Evolutionary conservation across 1,140 invertebrate species (phyloP).

Genomic region (Papilio dardanus): DNA sequence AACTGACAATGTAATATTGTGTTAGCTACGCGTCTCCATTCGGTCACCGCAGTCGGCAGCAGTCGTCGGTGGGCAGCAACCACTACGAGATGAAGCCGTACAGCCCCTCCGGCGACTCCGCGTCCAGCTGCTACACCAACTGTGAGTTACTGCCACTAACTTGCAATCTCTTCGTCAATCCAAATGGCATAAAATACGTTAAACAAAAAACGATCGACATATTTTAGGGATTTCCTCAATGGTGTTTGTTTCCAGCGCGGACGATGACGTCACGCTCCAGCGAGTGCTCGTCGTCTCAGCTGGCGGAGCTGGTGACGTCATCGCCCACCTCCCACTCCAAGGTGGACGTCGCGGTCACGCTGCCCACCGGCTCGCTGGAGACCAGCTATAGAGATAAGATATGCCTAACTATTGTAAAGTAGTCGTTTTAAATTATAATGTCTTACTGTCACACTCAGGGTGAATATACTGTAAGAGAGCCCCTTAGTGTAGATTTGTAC

Average conservation of each 20-base stretch:
- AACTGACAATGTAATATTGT: too few relatives aligned
- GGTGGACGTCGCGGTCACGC: constrained; percentile 73
- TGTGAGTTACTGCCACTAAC: constrained; percentile 55
- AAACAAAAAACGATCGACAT: background rate
- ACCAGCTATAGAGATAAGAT: constrained; percentile 75
- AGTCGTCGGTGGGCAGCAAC: constrained; percentile 65
- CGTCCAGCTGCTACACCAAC: constrained; percentile 75
- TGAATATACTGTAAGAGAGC: too few relatives aligned
- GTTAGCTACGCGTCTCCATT: constrained; percentile 73
- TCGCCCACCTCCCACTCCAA: constrained; percentile 66
- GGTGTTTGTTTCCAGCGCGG: constrained; percentile 50
- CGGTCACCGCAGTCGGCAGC: constrained; percentile 66
- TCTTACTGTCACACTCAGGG: background rate
- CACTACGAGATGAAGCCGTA: constrained; percentile 79
- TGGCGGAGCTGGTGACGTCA: constrained; percentile 68
- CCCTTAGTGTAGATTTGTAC: too few relatives aligned
- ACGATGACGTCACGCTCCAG: constrained; percentile 78
- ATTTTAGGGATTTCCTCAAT: background rate
- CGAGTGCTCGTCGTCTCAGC: constrained; percentile 70
- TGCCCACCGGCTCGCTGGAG: constrained; percentile 64
- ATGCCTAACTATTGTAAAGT: constrained; percentile 75
- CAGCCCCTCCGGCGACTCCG: constrained; percentile 74
- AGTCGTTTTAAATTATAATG: constrained; percentile 27
- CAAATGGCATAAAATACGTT: background rate
- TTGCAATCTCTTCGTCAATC: too few relatives aligned